Conservation (phyloP, 2,888 invertebrate genomes). For the Lysandra coridon region DNA sequence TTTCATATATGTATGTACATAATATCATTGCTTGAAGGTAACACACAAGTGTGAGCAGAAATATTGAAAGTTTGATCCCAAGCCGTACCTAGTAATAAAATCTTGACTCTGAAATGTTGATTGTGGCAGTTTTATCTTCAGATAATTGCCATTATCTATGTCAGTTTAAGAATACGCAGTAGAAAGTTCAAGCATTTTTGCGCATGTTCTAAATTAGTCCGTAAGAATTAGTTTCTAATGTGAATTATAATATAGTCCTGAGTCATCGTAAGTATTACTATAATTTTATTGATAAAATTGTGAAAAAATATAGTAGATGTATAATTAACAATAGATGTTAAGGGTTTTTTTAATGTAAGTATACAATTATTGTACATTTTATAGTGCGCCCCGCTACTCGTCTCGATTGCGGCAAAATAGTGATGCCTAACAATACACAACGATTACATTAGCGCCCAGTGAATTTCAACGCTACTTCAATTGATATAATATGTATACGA, state of each 20-base stretch:
- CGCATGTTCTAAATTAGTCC: neutral
- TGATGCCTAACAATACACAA: conserved; percentile 25
- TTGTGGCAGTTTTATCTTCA: neutral
- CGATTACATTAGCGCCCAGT: conserved; percentile 18
- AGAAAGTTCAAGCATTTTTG: neutral
- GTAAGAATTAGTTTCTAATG: conserved; percentile 64
- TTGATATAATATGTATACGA: neutral
- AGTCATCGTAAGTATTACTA: conserved; percentile 71
- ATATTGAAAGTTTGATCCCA: neutral
- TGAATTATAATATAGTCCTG: conserved; percentile 51
- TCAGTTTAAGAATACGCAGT: neutral
- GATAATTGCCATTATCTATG: neutral
- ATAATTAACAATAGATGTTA: conserved; percentile 28
- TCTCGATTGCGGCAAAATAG: neutral
- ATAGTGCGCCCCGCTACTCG: neutral
- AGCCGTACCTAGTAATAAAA: neutral
- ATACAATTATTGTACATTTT: conserved; percentile 23
- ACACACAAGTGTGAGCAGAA: neutral
- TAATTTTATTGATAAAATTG: conserved; percentile 42
- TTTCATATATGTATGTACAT: too few relatives aligned
- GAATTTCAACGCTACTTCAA: neutral
- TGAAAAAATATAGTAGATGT: conserved; percentile 25
- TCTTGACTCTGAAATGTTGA: neutral
- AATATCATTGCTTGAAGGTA: neutral
- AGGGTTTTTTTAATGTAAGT: conserved; percentile 3